phyloP scores from a whole-genome alignment of 2,113 vertebrate species.

The Anguilla rostrata region DNA sequence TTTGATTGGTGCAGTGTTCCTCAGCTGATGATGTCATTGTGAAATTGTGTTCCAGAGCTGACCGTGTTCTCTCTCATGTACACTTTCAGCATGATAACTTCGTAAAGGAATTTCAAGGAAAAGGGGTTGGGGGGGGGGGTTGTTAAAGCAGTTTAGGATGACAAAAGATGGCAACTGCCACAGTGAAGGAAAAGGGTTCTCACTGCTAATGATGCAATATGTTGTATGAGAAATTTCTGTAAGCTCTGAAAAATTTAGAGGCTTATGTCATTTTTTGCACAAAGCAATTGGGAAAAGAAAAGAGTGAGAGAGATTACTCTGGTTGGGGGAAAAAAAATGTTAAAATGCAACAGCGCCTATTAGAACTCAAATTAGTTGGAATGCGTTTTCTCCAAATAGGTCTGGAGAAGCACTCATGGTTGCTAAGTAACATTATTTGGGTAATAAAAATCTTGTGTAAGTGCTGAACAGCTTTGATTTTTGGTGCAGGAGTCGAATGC shows the following conservation, averaged over 20 bases:
- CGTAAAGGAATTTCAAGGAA: not conserved
- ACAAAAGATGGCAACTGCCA: not conserved
- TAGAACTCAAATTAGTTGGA: not conserved
- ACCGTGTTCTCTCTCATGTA: not conserved
- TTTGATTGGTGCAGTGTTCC: not conserved
- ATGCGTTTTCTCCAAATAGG: conserved; percentile 13
- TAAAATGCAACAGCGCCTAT: not conserved
- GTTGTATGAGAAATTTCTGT: not conserved
- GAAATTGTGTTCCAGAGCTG: not conserved
- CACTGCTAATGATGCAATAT: conserved; percentile 9
- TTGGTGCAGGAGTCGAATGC: not conserved
- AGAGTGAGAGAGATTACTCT: not conserved
- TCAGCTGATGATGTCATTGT: not conserved
- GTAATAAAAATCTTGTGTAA: conserved; percentile 18
- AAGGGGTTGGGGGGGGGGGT: not conserved
- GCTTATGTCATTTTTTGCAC: conserved; percentile 18
- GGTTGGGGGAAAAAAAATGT: not conserved
- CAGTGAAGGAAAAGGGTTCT: not conserved
- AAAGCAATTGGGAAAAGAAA: not conserved
- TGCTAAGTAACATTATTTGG: conserved; percentile 1
- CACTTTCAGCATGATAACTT: not conserved
- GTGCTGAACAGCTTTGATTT: not conserved
- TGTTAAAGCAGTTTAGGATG: not conserved
- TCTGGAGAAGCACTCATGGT: conserved; percentile 17
- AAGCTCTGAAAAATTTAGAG: not conserved